Percentiles rank a stretch among this genome's conserved stretches.
Conservation (phyloP, 2,888 invertebrate genomes). For the Troilus luridus region DNA sequence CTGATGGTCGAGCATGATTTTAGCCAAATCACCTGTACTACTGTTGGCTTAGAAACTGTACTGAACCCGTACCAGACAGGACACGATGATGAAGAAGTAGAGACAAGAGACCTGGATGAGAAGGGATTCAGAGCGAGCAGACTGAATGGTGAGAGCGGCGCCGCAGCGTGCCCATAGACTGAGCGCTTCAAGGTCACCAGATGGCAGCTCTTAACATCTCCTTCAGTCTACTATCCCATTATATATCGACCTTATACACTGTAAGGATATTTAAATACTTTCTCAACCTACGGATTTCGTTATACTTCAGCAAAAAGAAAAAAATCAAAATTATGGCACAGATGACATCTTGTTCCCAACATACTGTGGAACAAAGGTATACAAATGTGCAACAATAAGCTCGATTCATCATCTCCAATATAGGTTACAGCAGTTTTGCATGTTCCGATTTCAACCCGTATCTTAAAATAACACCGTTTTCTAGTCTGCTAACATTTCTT, state of each 20-base stretch:
- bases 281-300: neutral
- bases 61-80: no score
- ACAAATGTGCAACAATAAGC: no score
- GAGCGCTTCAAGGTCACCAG: neutral
- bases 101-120: neutral
- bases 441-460: no score
- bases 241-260: neutral
- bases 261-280: neutral
- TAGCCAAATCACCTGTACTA: no score
- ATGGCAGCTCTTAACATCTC: neutral
- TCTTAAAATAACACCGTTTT: no score
- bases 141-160: conserved; percentile 2
- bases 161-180: conserved; percentile 2
- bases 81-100: no score
- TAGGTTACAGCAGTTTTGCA: no score
- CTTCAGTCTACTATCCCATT: neutral
- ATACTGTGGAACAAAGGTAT: no score
- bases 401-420: no score
- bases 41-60: no score
- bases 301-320: neutral
- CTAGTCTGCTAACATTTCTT: no score
- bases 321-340: neutral
- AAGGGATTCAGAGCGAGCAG: neutral
- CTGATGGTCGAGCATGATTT: no score
- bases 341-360: neutral